Conservation (phyloP, 1,140 invertebrate species). For the Drosophila biarmipes region DNA sequence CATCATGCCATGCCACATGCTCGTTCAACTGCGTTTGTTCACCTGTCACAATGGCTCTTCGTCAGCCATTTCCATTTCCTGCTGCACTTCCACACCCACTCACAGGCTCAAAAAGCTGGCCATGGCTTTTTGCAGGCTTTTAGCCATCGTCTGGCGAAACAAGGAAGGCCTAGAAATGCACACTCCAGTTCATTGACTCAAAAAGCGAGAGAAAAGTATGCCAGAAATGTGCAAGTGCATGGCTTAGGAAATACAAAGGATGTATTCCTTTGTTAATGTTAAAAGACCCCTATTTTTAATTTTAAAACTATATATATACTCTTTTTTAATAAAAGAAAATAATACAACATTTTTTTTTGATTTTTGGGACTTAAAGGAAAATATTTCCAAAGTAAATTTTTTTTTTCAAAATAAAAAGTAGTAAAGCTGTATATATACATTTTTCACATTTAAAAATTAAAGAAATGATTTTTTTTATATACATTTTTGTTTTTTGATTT, state of each 20-base stretch:
- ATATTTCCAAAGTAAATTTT: too few species aligned
- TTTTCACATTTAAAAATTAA: too few species aligned
- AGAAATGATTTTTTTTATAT: too few species aligned
- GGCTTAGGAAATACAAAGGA: not conserved
- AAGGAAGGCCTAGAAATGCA: slow-evolving; percentile 67
- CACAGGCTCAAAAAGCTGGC: slow-evolving; percentile 19
- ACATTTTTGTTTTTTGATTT: too few species aligned
- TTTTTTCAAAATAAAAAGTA: not conserved
- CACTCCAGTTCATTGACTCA: slow-evolving; percentile 52
- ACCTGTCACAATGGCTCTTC: slow-evolving; percentile 43
- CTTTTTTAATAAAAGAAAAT: too few species aligned
- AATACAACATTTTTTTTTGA: too few species aligned
- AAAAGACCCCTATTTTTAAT: too few species aligned
- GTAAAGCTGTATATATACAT: not conserved
- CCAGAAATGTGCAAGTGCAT: not conserved
- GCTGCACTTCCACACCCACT: slow-evolving; percentile 13
- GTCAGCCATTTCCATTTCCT: slow-evolving; percentile 36
- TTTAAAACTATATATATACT: too few species aligned
- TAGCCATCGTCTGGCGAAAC: slow-evolving; percentile 53
- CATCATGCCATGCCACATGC: not conserved
- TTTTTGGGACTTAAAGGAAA: too few species aligned
- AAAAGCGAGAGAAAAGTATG: not conserved
- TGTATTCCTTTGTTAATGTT: too few species aligned
- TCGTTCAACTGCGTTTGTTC: not conserved
- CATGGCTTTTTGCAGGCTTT: slow-evolving; percentile 57